phyloP scores from a whole-genome alignment of 2,888 invertebrate genomes.

The Philonicus albiceps region DNA sequence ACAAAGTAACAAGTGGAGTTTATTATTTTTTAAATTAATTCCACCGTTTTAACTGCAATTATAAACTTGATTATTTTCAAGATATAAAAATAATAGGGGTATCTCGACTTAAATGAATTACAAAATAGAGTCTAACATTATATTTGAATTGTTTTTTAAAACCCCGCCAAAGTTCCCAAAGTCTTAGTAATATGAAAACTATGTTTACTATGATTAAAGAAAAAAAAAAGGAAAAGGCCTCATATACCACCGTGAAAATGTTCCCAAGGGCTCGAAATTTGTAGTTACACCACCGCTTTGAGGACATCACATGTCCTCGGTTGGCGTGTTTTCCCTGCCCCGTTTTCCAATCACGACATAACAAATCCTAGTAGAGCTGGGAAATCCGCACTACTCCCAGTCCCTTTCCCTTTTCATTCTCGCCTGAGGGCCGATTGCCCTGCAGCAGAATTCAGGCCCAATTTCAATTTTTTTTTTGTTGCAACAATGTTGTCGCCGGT shows the following conservation, averaged over 20 bases:
- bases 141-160: too few relatives aligned
- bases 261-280: background rate
- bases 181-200: background rate
- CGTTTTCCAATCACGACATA: background rate
- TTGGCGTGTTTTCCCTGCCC: background rate
- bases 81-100: background rate
- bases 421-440: background rate
- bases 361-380: background rate
- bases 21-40: background rate
- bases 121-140: too few relatives aligned
- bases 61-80: background rate
- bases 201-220: background rate
- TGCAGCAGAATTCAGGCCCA: background rate
- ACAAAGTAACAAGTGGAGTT: background rate
- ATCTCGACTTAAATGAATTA: too few relatives aligned
- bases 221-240: too few relatives aligned
- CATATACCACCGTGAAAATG: background rate
- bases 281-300: background rate
- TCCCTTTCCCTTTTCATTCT: background rate
- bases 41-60: background rate
- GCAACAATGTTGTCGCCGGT: background rate
- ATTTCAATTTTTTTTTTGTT: background rate
- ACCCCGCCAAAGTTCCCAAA: too few relatives aligned
- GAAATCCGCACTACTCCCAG: background rate
- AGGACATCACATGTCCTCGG: background rate